These are phyloP conservation scores for Bombus pascuorum DNA, from an alignment of 1,140 invertebrate genomes.

Conservation along the genomic window DNA sequence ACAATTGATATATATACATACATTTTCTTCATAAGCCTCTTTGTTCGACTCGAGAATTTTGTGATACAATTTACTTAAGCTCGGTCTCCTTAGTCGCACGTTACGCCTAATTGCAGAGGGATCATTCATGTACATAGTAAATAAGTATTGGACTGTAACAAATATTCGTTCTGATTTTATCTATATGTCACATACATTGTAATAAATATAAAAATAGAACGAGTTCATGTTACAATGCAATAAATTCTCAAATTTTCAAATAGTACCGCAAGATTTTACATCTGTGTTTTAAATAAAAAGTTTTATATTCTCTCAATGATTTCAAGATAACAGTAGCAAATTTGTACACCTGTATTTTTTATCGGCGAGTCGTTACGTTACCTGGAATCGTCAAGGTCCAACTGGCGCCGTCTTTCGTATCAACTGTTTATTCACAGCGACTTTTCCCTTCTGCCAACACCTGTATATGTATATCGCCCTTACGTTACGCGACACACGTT, in stretches of 20 bases:
- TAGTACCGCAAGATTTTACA: neutral
- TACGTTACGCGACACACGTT: conserved; percentile 26
- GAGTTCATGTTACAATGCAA: neutral
- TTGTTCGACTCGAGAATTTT: too few relatives aligned
- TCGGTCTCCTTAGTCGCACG: too few relatives aligned
- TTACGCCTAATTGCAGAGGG: too few relatives aligned
- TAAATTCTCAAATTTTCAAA: neutral
- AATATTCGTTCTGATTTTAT: too few relatives aligned
- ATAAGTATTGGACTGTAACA: too few relatives aligned
- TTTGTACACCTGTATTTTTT: neutral
- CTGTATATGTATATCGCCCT: conserved; percentile 18
- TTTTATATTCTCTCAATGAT: neutral
- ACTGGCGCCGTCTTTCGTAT: neutral
- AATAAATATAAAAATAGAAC: too few relatives aligned
- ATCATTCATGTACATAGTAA: too few relatives aligned
- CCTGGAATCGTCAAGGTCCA: neutral
- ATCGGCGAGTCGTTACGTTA: neutral
- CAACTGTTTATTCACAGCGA: neutral
- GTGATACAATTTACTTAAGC: too few relatives aligned
- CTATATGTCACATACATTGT: too few relatives aligned
- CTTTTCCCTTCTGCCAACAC: neutral
- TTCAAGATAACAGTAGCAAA: neutral
- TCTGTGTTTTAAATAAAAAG: neutral
- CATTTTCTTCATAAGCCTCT: too few relatives aligned
- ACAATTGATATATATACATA: too few relatives aligned